Conservation (phyloP, 2,797 vertebrate species). For the Vireo griseus region DNA sequence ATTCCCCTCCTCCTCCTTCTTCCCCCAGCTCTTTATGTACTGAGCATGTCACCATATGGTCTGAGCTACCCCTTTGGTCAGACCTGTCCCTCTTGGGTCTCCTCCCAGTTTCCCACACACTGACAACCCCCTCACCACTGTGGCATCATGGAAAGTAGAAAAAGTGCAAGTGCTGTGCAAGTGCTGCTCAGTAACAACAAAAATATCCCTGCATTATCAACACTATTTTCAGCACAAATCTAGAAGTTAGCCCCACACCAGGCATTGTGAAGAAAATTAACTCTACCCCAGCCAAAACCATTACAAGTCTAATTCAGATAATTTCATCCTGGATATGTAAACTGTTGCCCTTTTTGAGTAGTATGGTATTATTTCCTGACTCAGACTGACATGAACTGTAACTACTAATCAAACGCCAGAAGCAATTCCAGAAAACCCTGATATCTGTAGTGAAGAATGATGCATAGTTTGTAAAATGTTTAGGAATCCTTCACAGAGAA, state of each 20-base stretch:
- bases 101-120: background rate
- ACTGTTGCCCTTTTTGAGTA: background rate
- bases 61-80: background rate
- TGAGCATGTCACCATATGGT: background rate
- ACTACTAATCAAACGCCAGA: background rate
- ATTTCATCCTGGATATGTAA: background rate
- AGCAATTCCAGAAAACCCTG: background rate
- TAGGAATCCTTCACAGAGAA: background rate
- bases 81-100: background rate
- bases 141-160: background rate
- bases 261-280: background rate
- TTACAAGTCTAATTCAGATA: background rate
- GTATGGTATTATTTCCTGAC: background rate
- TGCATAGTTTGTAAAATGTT: background rate
- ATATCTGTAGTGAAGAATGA: background rate
- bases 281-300: background rate
- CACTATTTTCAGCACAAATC: background rate
- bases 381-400: background rate
- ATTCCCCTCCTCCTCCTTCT: background rate
- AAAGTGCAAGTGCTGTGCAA: background rate
- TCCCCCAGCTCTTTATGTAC: no score
- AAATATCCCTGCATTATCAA: background rate
- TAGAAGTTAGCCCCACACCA: no score
- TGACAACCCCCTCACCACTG: fast-evolving
- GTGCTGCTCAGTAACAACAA: background rate